Evolutionary conservation across 2,797 vertebrate species (phyloP).

Genomic region (Petrocephalus sullivani): DNA sequence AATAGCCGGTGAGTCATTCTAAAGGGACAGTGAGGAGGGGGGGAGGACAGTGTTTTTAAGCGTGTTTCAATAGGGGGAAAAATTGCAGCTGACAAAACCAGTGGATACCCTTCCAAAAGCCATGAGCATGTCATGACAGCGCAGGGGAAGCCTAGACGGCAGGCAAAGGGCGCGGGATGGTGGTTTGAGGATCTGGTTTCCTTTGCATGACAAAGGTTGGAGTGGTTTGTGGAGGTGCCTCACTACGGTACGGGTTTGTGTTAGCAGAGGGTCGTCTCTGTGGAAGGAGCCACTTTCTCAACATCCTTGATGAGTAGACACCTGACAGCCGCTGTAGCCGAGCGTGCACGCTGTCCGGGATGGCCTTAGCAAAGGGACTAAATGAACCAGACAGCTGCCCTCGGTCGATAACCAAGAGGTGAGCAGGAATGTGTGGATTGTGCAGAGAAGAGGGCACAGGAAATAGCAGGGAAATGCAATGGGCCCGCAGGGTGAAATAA

Average conservation of each 20-base stretch:
- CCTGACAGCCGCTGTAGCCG: background rate
- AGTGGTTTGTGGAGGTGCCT: background rate
- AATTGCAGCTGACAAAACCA: slow-evolving; percentile 15
- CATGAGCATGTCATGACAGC: background rate
- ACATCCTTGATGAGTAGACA: background rate
- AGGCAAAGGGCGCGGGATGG: background rate
- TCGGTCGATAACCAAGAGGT: background rate
- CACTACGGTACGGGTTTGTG: too few species aligned
- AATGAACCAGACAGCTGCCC: background rate
- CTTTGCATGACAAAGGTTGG: background rate
- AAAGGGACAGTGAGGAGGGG: slow-evolving; percentile 4
- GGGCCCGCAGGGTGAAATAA: background rate
- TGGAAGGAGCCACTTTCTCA: background rate
- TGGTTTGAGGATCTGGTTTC: background rate
- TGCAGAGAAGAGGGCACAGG: background rate
- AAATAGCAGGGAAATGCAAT: background rate
- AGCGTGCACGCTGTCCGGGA: background rate
- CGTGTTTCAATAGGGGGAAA: background rate
- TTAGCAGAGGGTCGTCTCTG: background rate
- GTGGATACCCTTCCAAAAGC: background rate
- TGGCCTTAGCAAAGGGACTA: background rate
- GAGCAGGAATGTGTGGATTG: background rate
- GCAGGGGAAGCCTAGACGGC: background rate
- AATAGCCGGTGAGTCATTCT: slow-evolving; percentile 20
- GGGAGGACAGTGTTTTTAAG: background rate